These are phyloP conservation scores for Oasisia sp. DNA, from an alignment of 2,888 invertebrate species.

Conservation along the genomic window DNA sequence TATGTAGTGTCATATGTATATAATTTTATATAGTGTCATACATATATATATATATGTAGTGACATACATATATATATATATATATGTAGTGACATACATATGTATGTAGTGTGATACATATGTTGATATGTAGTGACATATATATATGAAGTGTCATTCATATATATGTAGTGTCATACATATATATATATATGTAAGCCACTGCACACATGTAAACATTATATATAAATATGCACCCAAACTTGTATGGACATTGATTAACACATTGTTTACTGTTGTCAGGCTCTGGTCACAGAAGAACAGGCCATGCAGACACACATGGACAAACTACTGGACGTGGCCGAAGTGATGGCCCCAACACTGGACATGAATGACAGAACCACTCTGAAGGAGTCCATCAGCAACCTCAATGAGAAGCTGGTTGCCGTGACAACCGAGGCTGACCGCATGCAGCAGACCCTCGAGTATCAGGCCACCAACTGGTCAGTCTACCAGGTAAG, in stretches of 20 bases:
- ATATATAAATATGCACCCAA: no score
- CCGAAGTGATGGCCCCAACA: constrained; percentile 54
- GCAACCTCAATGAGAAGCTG: constrained; percentile 75
- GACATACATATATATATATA: no score
- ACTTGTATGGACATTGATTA: not conserved
- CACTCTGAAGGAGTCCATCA: constrained; percentile 57
- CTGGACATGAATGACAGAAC: constrained; percentile 59
- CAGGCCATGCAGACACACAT: constrained; percentile 60
- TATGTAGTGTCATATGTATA: no score
- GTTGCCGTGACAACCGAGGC: constrained; percentile 85
- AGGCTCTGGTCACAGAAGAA: constrained; percentile 63
- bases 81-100: no score
- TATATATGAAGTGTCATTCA: no score
- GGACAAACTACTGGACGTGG: constrained; percentile 57
- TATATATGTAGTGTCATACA: no score
- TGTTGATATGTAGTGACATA: not conserved
- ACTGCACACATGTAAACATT: no score
- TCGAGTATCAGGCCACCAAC: constrained; percentile 84
- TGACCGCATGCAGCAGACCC: constrained; percentile 78
- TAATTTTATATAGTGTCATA: no score
- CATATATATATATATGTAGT: no score
- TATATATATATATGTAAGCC: no score
- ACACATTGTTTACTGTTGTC: constrained; percentile 24
- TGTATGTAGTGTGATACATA: no score
- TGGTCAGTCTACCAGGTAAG: constrained; percentile 81